phyloP scores from a whole-genome alignment of 2,797 vertebrate genomes.

The Pogoniulus pusillus region DNA sequence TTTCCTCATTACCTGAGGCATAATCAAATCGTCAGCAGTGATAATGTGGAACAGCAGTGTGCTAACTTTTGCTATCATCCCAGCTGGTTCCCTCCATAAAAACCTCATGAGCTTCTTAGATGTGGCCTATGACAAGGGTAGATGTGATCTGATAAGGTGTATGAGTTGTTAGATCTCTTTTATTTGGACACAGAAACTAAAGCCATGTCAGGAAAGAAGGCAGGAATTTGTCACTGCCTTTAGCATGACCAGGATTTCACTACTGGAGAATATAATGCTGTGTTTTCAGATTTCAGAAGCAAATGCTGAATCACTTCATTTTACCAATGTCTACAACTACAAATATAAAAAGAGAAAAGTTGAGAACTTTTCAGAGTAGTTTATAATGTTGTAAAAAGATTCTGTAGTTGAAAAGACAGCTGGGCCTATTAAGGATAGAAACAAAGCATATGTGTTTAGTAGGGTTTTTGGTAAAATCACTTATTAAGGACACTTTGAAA shows the following conservation, averaged over 20 bases:
- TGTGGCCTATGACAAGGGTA: background rate
- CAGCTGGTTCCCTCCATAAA: conserved; percentile 29
- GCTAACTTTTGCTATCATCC: conserved; percentile 14
- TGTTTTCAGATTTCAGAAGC: background rate
- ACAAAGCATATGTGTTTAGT: background rate
- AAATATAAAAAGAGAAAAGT: background rate
- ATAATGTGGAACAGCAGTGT: conserved; percentile 26
- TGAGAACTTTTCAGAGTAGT: background rate
- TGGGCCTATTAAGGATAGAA: background rate
- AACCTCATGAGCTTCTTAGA: background rate
- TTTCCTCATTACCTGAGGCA: conserved; percentile 52
- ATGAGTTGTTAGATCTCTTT: background rate
- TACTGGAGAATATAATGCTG: background rate
- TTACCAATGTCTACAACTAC: background rate
- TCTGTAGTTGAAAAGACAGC: background rate
- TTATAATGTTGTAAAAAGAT: background rate
- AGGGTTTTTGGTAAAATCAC: background rate
- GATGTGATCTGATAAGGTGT: background rate
- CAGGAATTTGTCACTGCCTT: background rate
- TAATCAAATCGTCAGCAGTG: conserved; percentile 52
- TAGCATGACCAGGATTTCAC: background rate
- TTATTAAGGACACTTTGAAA: background rate
- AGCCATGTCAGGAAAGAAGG: background rate
- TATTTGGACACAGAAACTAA: background rate
- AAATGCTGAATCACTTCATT: background rate